A percentile compares a stretch with the other conserved stretches of the same genome.
Conservation (phyloP, 1,140 invertebrate genomes). For the Pachyrhynchus sulphureomaculatus region DNA sequence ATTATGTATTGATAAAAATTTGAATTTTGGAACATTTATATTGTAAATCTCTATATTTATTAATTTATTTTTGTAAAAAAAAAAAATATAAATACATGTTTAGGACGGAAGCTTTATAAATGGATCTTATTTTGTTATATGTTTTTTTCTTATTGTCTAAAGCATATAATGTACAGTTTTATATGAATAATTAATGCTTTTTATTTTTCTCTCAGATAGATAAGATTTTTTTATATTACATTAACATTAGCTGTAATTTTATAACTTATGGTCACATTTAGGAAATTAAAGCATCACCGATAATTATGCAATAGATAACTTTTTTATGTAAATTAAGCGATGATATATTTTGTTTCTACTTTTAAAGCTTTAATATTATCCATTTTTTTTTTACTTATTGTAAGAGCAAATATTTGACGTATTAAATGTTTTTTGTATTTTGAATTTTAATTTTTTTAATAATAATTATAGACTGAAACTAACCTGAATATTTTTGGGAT, state of each 20-base stretch:
- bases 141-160: slow-evolving; percentile 10
- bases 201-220: slow-evolving; percentile 14
- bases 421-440: slow-evolving; percentile 3
- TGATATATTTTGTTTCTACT: slow-evolving; percentile 12
- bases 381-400: background rate
- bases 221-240: slow-evolving; percentile 18
- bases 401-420: background rate
- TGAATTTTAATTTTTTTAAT: slow-evolving; percentile 1
- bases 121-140: slow-evolving; percentile 25
- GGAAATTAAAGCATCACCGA: slow-evolving; percentile 17
- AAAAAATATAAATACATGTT: slow-evolving; percentile 27
- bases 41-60: slow-evolving; percentile 32
- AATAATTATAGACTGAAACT: background rate
- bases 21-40: slow-evolving; percentile 26
- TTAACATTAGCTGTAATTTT: slow-evolving; percentile 16
- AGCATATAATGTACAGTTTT: slow-evolving; percentile 29
- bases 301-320: slow-evolving; percentile 25
- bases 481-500: too few species aligned
- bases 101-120: slow-evolving; percentile 29
- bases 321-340: slow-evolving; percentile 6
- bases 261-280: slow-evolving; percentile 10
- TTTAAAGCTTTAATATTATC: slow-evolving; percentile 20
- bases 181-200: slow-evolving; percentile 6
- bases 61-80: slow-evolving; percentile 35
- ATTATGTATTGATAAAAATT: slow-evolving; percentile 8